Base-by-base conservation (phyloP, 2,797 vertebrate genomes). In the Cephalopachus bancanus region DNA sequence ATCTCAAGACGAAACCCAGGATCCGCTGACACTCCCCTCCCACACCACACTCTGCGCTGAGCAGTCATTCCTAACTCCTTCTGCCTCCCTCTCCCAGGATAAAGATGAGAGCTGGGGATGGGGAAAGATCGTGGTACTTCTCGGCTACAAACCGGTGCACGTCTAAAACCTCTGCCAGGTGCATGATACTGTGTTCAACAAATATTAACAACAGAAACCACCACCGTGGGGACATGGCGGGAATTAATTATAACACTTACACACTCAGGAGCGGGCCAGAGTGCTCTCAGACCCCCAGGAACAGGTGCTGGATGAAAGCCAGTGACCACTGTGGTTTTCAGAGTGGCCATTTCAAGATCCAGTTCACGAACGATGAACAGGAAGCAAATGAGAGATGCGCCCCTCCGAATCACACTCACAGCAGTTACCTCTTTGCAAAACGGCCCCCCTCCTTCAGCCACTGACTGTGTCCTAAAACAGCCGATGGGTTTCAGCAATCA, bases 231-330 rank as follows among this genome's bases (percentile, higher is more conserved):
- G 95, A 92, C 51, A 55, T 8, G 81, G 51, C 5, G 84, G 93
- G 90, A 83, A 84, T 64, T 92, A 92, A 96, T 72, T 67, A 84
- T 11, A 81, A 93, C 20, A 83, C 71, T 97, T 64, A 89, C 44
- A 89, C 55, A 89, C 5, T 64, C 26, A 76, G 67, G 65, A 72
- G 79, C 2, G 91, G 86, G 83, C 83, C 12, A 12, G 71, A 89
- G 86, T 12, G 22, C 84, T 92, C 88, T 59, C 85, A 93, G 80
- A 60, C 79, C 49, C 88, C 85, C 65, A 65, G 78, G 95, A 92
- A 83, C 95, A 96, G 97, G 90, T 97, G 96, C 11, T 85, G 15
- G 64, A 28, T 83, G 92, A 97, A 97, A 97, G 83, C 3, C 4
- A 93, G 89, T 83, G 59, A 37, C 80, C 96, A 92, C 95, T 95